phyloP scores from a whole-genome alignment of 2,113 vertebrate species.

The Dasypus novemcinctus region DNA sequence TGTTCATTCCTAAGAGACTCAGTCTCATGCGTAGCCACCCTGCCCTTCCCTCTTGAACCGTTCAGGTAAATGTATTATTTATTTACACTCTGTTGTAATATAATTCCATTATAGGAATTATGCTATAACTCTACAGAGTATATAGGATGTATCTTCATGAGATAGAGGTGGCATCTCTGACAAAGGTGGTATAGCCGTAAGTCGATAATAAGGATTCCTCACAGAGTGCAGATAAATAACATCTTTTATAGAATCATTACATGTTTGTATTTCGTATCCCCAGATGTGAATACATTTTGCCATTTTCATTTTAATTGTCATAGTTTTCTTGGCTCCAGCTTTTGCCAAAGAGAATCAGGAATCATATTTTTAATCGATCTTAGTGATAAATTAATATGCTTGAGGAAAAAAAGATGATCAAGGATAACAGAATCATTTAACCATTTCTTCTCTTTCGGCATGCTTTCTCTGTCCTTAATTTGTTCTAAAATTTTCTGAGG shows the following conservation, averaged over 20 bases:
- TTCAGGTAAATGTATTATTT: constrained; percentile 62
- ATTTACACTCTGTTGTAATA: constrained; percentile 52
- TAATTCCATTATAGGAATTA: constrained; percentile 69
- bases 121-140: constrained; percentile 18
- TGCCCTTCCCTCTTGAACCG: constrained; percentile 61
- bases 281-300: neutral
- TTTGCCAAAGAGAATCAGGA: constrained; percentile 24
- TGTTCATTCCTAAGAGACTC: constrained; percentile 19
- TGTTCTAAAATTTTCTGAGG: constrained; percentile 1
- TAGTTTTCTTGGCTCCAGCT: constrained; percentile 34
- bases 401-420: neutral
- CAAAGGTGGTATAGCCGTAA: neutral
- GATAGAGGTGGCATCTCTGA: neutral
- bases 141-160: constrained; percentile 56
- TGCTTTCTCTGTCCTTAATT: neutral
- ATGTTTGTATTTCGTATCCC: neutral
- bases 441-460: neutral
- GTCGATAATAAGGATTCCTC: constrained; percentile 38
- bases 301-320: constrained; percentile 52
- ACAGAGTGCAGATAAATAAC: neutral
- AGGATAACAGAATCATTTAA: constrained; percentile 20
- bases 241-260: neutral
- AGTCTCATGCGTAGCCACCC: neutral
- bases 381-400: constrained; percentile 15
- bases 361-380: constrained; percentile 39